Conservation (phyloP, 2,113 vertebrate species). For the Mixornis gularis region DNA sequence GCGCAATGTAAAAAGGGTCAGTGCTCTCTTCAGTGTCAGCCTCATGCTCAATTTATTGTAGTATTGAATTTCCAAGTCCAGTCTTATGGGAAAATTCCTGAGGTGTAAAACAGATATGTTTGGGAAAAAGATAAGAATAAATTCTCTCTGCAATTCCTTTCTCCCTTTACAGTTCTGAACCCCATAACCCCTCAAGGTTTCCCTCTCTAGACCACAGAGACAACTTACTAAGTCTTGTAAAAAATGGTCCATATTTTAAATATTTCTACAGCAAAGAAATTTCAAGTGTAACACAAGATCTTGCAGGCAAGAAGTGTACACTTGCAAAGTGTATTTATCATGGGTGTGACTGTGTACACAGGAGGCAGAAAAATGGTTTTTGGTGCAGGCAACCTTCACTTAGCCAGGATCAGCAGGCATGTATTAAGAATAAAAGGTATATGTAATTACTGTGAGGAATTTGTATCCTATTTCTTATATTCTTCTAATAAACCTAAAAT, state of each 20-base stretch:
- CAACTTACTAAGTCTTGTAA: background rate
- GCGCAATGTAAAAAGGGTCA: background rate
- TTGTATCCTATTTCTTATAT: background rate
- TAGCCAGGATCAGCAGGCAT: background rate
- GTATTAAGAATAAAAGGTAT: background rate
- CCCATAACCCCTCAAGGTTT: background rate
- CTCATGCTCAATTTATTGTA: background rate
- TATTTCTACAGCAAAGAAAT: background rate
- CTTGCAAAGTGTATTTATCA: background rate
- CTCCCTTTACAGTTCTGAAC: background rate
- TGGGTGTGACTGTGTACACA: fast-evolving
- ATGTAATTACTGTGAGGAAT: background rate
- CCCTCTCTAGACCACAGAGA: background rate
- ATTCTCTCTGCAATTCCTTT: background rate
- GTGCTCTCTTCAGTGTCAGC: background rate
- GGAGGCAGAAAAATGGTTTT: background rate
- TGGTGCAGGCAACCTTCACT: background rate
- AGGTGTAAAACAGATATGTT: background rate
- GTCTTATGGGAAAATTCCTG: background rate
- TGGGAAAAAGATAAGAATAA: background rate
- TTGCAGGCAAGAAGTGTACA: background rate
- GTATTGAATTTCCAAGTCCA: background rate
- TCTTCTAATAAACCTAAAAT: background rate
- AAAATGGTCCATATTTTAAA: background rate
- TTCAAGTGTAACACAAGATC: background rate